Percentiles rank a stretch among this genome's conserved stretches.
phyloP scores from a whole-genome alignment of 2,888 invertebrate genomes.

The Ferdinandea cuprea region DNA sequence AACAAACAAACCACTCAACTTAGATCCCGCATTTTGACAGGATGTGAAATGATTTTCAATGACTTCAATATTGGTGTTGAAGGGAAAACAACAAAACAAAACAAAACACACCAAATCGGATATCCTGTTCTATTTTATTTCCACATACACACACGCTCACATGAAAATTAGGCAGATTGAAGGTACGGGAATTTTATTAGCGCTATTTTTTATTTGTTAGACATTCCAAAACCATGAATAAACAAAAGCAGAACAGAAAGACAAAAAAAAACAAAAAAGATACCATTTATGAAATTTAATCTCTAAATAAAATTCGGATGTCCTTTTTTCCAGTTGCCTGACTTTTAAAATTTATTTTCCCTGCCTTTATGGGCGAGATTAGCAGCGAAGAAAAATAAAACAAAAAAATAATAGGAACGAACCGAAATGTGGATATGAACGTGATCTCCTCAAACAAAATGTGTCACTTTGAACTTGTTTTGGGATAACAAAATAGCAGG shows the following conservation, averaged over 20 bases:
- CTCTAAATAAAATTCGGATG: slow-evolving; percentile 25
- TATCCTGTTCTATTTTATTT: slow-evolving; percentile 3
- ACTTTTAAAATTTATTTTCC: slow-evolving; percentile 46
- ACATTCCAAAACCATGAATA: slow-evolving; percentile 9
- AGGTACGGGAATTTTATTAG: background rate
- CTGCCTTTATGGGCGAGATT: slow-evolving; percentile 24
- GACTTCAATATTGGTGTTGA: slow-evolving; percentile 40
- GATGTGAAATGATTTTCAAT: slow-evolving; percentile 62
- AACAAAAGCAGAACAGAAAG: no score
- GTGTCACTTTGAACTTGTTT: slow-evolving; percentile 59
- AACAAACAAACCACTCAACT: background rate
- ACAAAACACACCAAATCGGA: background rate
- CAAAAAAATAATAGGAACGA: no score
- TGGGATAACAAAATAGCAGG: slow-evolving; percentile 14
- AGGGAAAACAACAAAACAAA: slow-evolving; percentile 30
- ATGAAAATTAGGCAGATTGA: slow-evolving; percentile 6
- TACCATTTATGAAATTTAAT: slow-evolving; percentile 44
- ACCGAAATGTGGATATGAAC: slow-evolving; percentile 52
- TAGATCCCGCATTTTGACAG: slow-evolving; percentile 19
- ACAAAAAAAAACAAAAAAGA: slow-evolving; percentile 7
- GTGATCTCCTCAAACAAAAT: slow-evolving; percentile 57
- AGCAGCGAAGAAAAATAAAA: slow-evolving; percentile 3
- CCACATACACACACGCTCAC: background rate
- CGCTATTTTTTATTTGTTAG: slow-evolving; percentile 3
- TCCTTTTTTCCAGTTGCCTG: slow-evolving; percentile 28